Evolutionary conservation across 2,797 vertebrate species (phyloP), one percentile per base, ranked within the genome.

Genomic region (Eutrigla gurnardus): DNA sequence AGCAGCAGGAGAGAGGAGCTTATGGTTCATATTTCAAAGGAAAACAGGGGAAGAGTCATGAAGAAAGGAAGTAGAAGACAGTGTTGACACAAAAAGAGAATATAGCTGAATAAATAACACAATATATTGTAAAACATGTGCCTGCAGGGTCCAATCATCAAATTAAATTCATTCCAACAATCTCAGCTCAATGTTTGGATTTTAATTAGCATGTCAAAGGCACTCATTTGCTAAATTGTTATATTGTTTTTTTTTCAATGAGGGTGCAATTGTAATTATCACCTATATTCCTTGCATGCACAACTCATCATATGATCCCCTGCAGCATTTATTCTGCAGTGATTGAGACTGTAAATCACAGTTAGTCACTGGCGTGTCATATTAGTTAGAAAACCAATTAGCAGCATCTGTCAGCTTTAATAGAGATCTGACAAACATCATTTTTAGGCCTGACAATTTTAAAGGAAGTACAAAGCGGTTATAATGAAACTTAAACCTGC

Each of bases 1-100:
- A 81, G 47, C 81, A 80, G 79, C 53, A 60, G 74, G 65, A 71
- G 62, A 63, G 35, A 66, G 32, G 49, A 70, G n/a, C 69, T 50
- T 40, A 68, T 1, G 3, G 17, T 78, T 63, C 52, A 35, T 46
- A 63, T 70, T 78, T 76, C 17, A 65, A 40, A 57, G 32, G 58
- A 35, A 78, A 77, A 70, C 43, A 9, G 43, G 12, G n/a, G 25
- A 61, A 46, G 25, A 78, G 17, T 11, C 75, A 59, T 12, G 45
- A 14, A 72, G 53, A 69, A 64, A 74, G 45, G 5, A 61, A 12
- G 39, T n/a, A 17, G 25, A 40, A 60, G 67, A 43, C n/a, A 53
- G 57, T 8, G 72, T 5, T 43, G 45, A 57, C 46, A 64, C n/a
- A n/a, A 35, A 1, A 9, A 13, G 9, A 67, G 14, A 49, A 50